Evolutionary conservation across 2,797 vertebrate genomes (phyloP).

Genomic region (Eutrigla gurnardus): DNA sequence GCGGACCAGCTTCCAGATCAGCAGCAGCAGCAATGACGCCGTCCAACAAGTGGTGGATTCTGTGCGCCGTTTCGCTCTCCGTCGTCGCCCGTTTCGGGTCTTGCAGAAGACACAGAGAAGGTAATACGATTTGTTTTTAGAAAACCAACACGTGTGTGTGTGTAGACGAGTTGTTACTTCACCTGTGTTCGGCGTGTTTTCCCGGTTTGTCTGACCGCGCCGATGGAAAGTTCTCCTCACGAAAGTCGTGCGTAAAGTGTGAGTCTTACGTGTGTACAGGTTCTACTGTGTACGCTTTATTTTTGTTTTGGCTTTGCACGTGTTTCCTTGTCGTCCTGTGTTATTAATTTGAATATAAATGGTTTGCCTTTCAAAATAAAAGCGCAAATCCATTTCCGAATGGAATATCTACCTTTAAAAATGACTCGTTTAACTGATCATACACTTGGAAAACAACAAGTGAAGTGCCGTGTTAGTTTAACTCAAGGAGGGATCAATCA

Average conservation of each 20-base stretch:
- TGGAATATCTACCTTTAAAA: not conserved
- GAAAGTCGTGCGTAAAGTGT: slow-evolving; percentile 52
- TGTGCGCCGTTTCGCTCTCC: slow-evolving; percentile 52
- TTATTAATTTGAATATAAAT: rapidly evolving
- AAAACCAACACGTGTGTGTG: not conserved
- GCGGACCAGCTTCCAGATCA: slow-evolving; percentile 12
- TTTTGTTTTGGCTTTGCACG: not conserved
- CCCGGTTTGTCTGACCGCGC: too few species aligned
- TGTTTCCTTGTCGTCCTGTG: rapidly evolving
- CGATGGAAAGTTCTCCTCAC: not conserved
- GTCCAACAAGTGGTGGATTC: slow-evolving; percentile 47
- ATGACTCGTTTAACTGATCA: not conserved
- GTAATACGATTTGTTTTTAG: slow-evolving; percentile 60
- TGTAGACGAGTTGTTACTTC: not conserved
- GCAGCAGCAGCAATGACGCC: slow-evolving; percentile 62
- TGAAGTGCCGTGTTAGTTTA: not conserved
- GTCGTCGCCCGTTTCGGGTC: slow-evolving; percentile 37
- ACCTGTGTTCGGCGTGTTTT: not conserved
- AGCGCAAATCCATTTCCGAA: not conserved
- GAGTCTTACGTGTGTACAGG: not conserved
- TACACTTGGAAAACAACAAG: not conserved
- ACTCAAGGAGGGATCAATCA: not conserved
- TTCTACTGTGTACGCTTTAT: too few species aligned
- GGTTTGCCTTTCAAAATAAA: not conserved
- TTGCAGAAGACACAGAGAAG: slow-evolving; percentile 39